Base-by-base conservation (phyloP, 2,113 vertebrate genomes). In the Ophiodon elongatus region DNA sequence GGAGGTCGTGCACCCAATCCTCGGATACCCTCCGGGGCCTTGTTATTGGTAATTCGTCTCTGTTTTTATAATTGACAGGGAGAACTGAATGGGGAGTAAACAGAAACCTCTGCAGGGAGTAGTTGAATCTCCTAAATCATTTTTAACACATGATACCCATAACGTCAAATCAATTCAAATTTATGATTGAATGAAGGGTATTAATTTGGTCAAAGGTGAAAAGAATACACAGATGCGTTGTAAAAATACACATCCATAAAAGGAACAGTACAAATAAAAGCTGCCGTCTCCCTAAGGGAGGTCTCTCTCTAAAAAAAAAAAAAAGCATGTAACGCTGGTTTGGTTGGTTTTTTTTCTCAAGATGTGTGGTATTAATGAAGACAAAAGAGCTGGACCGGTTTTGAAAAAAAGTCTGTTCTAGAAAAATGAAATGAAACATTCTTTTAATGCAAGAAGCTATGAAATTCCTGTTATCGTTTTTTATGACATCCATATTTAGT, bases 41-140 rank as follows among this genome's bases (percentile, higher is more conserved):
- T 69, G 67, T 80, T 87, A 73, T 68, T 41, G 15, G 11, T 74
- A 64, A 62, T 84, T 88, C 65, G 76, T 85, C 50, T 79, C 23
- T 60, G 67, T 39, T 70, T 54, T 35, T n/a, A 11, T 76, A 84
- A 78, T 9, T 73, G 76, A 85, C 82, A 9, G 29, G 11, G 21
- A 63, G 72, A 47, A 10, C 4, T 71, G 56, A 84, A 47, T 59
- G 37, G 65, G 64, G 62, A 37, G 77, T 29, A 72, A 88, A 89
- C 67, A 62, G 31, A 87, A 66, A 45, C 56, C 84, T 72, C 81
- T 67, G 66, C 47, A 73, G 76, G 62, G 76, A 68, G 72, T 39
- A 23, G 10, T 56, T 19, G 4, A 65, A 57, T 82, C 59, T 81
- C 45, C 35, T 52, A 17, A 37, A 70, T 25, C 6, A 8, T 77